Conservation (phyloP, 2,797 vertebrate genomes). For the Oreochromis grahami region DNA sequence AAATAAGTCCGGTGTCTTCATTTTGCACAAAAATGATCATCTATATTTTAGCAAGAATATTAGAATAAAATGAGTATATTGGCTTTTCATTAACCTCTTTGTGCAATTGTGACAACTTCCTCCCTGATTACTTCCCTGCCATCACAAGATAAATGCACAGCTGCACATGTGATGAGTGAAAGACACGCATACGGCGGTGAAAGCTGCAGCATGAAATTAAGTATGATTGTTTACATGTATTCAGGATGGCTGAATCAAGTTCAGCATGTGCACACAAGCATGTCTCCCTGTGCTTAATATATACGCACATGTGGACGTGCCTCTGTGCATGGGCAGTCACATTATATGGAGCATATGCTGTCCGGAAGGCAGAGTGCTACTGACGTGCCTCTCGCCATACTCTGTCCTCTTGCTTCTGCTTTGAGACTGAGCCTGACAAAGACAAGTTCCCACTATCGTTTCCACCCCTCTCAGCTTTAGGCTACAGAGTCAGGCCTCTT, state of each 20-base stretch:
- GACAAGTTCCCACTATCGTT: not conserved
- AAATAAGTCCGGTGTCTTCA: accelerated
- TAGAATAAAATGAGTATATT: not conserved
- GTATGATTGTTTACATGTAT: not conserved
- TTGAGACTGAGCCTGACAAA: slow-evolving; percentile 11
- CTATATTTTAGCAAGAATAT: not conserved
- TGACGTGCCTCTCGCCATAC: not conserved
- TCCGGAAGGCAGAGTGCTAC: slow-evolving; percentile 8
- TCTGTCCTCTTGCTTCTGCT: not conserved
- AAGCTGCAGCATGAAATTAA: not conserved
- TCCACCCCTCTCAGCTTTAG: not conserved
- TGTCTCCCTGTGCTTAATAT: not conserved
- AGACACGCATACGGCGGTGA: not conserved
- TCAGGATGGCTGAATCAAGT: not conserved
- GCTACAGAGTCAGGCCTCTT: not conserved
- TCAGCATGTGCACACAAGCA: not conserved
- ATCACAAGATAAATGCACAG: slow-evolving; percentile 10
- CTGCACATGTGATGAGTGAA: slow-evolving; percentile 15
- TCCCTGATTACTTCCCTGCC: not conserved
- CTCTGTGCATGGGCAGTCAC: not conserved
- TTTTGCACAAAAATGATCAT: not conserved
- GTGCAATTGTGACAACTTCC: not conserved
- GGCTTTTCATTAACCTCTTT: not conserved
- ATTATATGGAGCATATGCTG: slow-evolving; percentile 14
- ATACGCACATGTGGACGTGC: not conserved